A percentile compares a stretch with the other conserved stretches of the same genome.
phyloP scores from a whole-genome alignment of 2,888 invertebrate species.

The Harpagoxenus sublaevis region DNA sequence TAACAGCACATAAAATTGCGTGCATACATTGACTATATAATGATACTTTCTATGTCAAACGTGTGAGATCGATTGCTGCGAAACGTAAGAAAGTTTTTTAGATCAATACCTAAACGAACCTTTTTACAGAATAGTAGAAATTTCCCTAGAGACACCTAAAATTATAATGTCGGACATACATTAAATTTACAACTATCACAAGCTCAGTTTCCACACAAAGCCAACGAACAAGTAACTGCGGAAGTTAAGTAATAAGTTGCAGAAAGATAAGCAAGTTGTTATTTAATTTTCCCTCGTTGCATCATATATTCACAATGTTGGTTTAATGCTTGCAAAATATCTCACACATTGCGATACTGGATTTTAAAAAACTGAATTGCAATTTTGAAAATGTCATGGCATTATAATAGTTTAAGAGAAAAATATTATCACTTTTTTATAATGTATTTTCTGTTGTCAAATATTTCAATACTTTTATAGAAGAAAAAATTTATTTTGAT shows the following conservation, averaged over 20 bases:
- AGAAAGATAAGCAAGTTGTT: slow-evolving; percentile 41
- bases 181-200: slow-evolving; percentile 29
- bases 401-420: background rate
- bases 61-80: background rate
- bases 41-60: slow-evolving; percentile 1
- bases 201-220: slow-evolving; percentile 7
- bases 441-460: background rate
- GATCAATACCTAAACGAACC: background rate
- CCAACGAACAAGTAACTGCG: slow-evolving; percentile 5
- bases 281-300: slow-evolving; percentile 26
- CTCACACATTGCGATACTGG: too few relatives aligned
- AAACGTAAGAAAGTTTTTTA: background rate
- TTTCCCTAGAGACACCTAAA: background rate
- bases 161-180: slow-evolving; percentile 19
- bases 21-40: background rate
- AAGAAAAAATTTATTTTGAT: too few relatives aligned
- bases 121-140: slow-evolving; percentile 14
- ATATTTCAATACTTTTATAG: background rate
- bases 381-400: background rate
- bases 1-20: background rate
- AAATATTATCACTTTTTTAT: background rate
- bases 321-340: background rate
- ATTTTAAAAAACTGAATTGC: background rate
- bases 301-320: background rate
- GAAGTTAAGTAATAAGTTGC: slow-evolving; percentile 20